These are phyloP conservation scores for Cryptoprocta ferox DNA, from an alignment of 2,797 vertebrate species.

Conservation along the genomic window DNA sequence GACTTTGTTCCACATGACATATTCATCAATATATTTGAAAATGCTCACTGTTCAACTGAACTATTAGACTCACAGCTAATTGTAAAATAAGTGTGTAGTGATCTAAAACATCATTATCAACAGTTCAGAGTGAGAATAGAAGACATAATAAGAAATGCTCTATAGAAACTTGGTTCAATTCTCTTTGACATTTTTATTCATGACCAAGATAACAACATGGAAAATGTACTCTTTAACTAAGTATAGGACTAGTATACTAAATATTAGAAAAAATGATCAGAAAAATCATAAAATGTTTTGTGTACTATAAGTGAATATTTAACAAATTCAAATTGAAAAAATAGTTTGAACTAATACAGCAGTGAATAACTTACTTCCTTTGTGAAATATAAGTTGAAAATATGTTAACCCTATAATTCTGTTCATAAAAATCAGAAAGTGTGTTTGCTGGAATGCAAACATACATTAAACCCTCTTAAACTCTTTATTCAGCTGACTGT, in stretches of 20 bases:
- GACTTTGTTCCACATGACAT: not conserved
- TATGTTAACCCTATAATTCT: not conserved
- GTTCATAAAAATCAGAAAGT: not conserved
- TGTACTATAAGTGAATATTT: not conserved
- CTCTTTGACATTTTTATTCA: conserved; percentile 63
- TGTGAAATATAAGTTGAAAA: not conserved
- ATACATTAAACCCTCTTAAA: not conserved
- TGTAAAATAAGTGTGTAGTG: not conserved
- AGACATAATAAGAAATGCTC: conserved; percentile 65
- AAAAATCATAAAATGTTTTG: not conserved
- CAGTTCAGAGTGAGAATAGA: conserved; percentile 44
- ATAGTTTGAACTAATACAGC: not conserved
- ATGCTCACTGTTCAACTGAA: not conserved
- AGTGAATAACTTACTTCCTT: not conserved
- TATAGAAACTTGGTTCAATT: conserved; percentile 53
- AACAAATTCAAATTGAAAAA: conserved; percentile 13
- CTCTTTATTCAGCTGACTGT: not conserved
- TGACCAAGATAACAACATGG: conserved; percentile 55
- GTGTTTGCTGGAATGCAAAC: not conserved
- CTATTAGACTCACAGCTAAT: not conserved
- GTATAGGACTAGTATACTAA: not conserved
- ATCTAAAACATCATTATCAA: conserved; percentile 55
- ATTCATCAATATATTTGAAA: not conserved
- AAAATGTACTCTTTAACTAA: conserved; percentile 48
- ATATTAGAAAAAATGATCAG: not conserved